phyloP scores from a whole-genome alignment of 2,888 invertebrate species.

The Drosophila anomelani region DNA sequence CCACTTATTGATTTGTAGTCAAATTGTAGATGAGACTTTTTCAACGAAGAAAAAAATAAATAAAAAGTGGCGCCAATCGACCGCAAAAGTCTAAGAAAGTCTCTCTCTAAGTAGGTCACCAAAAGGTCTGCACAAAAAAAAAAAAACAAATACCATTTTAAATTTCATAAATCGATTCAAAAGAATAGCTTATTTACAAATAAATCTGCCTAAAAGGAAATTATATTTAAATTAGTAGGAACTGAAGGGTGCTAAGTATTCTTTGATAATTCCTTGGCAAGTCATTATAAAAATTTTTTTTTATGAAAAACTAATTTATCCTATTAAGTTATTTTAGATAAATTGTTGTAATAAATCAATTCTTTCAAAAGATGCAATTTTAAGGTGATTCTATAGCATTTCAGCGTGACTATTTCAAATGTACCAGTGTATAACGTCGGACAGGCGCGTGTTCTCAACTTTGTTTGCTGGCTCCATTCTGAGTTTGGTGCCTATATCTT shows the following conservation, averaged over 20 bases:
- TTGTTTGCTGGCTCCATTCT: conserved; percentile 50
- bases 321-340: background rate
- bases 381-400: background rate
- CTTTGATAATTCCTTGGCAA: too few species aligned
- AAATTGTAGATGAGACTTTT: conserved; percentile 64
- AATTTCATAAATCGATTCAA: background rate
- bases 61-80: conserved; percentile 67
- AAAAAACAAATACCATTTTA: too few species aligned
- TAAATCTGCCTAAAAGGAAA: too few species aligned
- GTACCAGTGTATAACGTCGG: conserved; percentile 42
- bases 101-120: conserved; percentile 62
- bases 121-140: conserved; percentile 1
- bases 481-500: conserved; percentile 26
- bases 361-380: background rate
- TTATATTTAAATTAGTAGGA: too few species aligned
- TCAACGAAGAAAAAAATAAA: conserved; percentile 54
- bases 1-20: conserved; percentile 76
- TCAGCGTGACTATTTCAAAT: background rate
- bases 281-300: too few species aligned
- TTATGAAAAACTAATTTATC: too few species aligned
- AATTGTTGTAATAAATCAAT: background rate
- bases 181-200: too few species aligned
- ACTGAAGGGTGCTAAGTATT: too few species aligned
- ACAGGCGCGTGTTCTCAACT: conserved; percentile 62
- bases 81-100: conserved; percentile 39